Base-by-base conservation (phyloP, 2,888 invertebrate genomes). In the Tubulanus polymorphus region DNA sequence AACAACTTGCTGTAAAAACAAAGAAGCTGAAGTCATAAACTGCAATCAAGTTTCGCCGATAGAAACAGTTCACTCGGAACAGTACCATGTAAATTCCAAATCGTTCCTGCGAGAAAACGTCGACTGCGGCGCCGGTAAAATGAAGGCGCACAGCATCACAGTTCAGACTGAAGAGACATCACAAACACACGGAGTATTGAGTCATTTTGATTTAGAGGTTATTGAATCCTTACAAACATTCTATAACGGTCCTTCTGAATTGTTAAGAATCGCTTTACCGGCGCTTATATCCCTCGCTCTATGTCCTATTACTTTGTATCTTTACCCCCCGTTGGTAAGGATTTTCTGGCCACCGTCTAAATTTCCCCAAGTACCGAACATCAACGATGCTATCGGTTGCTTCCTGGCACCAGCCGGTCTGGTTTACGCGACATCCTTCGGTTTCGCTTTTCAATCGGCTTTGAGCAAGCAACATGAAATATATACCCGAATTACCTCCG, bases 361-460 rank as follows among this genome's bases (percentile, higher is more conserved):
- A 10, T 60, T 55, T 26, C 23, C 58, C 12, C 45, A 32, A 2
- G 55, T 59, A 1, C 71, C 70, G 10, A 63, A 70, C 49, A 69
- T 71, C 37, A 70, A 69, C 46, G 70, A 71, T 41, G 71, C 71
- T 51, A 70, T 72, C 26, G 65, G 69, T 1, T 72, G 72, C 54
- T 72, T 71, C 57, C 59, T 72, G 18, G 64, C 69, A 1, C 72
- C 72, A 1, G 71, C 72, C 12, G 71, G 71, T 3, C 54, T 72
- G 46, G 72, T 72, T 1, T 72, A 71, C 53, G 72, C 71, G 18
- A 71, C 70, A 1, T 68, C 68, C 1, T 72, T 71, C 53, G 72
- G 70, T 1, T 71, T 70, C 51, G 72, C 70, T 2, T 71, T 71
- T 52, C 68, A 70, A 48, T 64, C 62, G 51, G 72, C 70, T 5